Conservation (phyloP, 2,113 vertebrate genomes). For the Laticauda colubrina region DNA sequence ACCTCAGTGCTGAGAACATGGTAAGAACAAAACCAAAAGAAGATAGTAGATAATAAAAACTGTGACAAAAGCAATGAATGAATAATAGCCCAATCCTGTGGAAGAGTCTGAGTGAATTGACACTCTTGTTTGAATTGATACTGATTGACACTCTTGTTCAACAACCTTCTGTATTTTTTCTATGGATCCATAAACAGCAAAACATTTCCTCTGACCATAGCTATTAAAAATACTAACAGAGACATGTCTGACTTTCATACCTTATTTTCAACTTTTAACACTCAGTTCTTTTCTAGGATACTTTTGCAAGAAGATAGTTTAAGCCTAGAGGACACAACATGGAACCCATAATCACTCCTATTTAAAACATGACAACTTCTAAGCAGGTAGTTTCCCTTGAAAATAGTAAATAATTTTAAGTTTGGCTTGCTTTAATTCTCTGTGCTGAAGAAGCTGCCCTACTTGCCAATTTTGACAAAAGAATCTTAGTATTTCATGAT, state of each 20-base stretch:
- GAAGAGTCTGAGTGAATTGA: not conserved
- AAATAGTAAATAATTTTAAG: not conserved
- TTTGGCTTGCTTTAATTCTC: not conserved
- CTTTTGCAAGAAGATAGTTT: slow-evolving; percentile 1
- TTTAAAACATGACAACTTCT: not conserved
- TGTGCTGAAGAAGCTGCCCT: not conserved
- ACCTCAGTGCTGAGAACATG: not conserved
- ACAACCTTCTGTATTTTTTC: not conserved
- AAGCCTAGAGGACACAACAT: slow-evolving; percentile 7
- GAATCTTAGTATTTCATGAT: not conserved
- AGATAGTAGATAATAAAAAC: not conserved
- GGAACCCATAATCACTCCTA: not conserved
- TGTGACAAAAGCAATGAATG: not conserved
- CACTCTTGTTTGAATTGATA: not conserved
- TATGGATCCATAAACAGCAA: not conserved
- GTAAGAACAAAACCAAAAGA: not conserved
- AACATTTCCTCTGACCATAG: not conserved
- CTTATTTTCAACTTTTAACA: slow-evolving; percentile 36
- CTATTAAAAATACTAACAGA: slow-evolving; percentile 23
- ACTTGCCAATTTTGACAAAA: not conserved
- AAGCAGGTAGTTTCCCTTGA: not conserved
- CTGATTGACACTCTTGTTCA: not conserved
- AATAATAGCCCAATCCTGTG: not conserved
- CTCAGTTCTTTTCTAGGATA: not conserved
- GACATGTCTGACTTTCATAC: slow-evolving; percentile 19